Conservation (phyloP, 2,888 invertebrate species). For the Lutraria lutraria region DNA sequence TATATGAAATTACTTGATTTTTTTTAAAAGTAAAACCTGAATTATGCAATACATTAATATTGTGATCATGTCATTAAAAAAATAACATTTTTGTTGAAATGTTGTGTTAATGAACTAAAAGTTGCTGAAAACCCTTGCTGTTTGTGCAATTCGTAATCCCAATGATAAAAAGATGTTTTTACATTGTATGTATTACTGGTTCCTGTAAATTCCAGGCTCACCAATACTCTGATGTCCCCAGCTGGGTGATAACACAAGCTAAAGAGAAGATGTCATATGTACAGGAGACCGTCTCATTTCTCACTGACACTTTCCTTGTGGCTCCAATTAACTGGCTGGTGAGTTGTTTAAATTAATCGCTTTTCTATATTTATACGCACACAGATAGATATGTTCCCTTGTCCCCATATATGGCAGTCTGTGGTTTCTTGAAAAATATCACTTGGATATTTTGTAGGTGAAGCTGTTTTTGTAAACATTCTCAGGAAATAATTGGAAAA, state of each 20-base stretch:
- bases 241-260: conserved; percentile 72
- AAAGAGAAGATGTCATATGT: conserved; percentile 75
- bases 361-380: neutral
- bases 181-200: neutral
- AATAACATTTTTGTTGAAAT: too few species aligned
- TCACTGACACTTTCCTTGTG: conserved; percentile 72
- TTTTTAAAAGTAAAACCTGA: too few species aligned
- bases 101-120: too few species aligned
- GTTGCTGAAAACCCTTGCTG: too few species aligned
- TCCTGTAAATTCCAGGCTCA: conserved; percentile 67
- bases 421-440: neutral
- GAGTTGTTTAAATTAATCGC: conserved; percentile 52
- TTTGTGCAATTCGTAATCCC: too few species aligned
- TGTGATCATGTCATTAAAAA: too few species aligned
- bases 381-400: neutral
- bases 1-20: too few species aligned
- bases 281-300: conserved; percentile 73
- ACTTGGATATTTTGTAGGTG: too few species aligned
- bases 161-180: too few species aligned
- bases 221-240: conserved; percentile 76
- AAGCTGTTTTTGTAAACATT: too few species aligned
- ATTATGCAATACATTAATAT: too few species aligned
- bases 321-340: conserved; percentile 78
- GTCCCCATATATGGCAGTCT: neutral
- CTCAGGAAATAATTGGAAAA: too few species aligned